Conservation (phyloP, 2,113 vertebrate species). For the Hypanus sabinus region DNA sequence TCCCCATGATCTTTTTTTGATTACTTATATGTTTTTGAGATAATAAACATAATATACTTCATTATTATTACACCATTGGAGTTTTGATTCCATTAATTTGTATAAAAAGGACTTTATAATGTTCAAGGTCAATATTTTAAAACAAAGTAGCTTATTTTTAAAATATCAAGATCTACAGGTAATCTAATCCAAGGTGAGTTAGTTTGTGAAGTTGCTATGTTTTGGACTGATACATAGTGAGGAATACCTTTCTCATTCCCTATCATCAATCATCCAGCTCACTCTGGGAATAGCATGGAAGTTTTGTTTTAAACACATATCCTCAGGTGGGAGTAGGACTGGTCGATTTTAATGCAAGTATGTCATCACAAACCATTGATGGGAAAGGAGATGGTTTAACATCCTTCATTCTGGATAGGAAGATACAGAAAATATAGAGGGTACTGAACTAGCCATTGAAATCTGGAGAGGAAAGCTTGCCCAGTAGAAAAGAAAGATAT, state of each 20-base stretch:
- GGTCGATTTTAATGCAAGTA: background rate
- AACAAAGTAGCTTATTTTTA: background rate
- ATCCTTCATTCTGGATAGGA: background rate
- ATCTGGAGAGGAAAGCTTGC: background rate
- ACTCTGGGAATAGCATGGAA: background rate
- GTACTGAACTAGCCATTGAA: background rate
- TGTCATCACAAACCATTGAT: background rate
- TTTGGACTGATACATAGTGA: background rate
- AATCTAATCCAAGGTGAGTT: background rate
- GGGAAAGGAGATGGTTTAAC: background rate
- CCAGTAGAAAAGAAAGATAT: background rate
- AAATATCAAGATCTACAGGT: background rate
- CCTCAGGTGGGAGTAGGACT: background rate
- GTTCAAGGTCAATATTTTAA: background rate
- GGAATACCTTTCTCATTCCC: background rate
- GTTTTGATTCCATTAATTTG: background rate
- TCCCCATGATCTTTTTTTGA: no score
- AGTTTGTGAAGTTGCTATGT: background rate
- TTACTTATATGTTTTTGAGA: no score
- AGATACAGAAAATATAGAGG: background rate
- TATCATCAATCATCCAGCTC: background rate
- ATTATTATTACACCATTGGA: background rate
- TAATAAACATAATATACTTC: background rate
- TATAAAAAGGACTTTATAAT: background rate
- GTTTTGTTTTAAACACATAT: background rate